Evolutionary conservation across 35 echinoderm and acorn worm genomes (phyloP).

Genomic region (Ophiothrix spiculata): DNA sequence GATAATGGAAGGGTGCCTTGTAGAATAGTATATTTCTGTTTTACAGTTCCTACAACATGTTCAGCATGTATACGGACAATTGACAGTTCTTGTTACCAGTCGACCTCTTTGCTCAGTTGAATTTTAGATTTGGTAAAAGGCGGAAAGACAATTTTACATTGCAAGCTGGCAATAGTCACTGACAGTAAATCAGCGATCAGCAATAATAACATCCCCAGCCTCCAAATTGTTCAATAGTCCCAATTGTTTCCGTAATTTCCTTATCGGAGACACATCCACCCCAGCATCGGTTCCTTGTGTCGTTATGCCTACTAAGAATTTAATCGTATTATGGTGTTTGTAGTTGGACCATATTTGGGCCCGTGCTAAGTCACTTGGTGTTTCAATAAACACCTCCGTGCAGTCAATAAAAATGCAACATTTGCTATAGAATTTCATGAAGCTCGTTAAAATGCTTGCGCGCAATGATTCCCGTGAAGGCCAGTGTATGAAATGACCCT

Average conservation of each 20-base stretch:
- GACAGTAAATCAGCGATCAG: no score
- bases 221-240: not conserved
- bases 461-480: not conserved
- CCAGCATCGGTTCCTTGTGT: not conserved
- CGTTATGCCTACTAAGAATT: not conserved
- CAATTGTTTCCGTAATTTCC: not conserved
- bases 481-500: not conserved
- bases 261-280: not conserved
- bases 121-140: not conserved
- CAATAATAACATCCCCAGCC: not conserved
- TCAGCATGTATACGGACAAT: no score
- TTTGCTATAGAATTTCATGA: not conserved
- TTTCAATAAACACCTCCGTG: not conserved
- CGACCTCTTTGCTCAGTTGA: not conserved
- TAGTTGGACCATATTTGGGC: not conserved
- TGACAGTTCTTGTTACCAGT: no score
- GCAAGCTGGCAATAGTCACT: not conserved
- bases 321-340: not conserved
- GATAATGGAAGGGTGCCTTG: no score
- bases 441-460: not conserved
- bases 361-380: not conserved
- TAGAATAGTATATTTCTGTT: no score
- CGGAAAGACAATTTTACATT: not conserved
- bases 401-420: not conserved
- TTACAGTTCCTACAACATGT: no score